Conservation (phyloP, 2,888 invertebrate species). For the Lithophane semibrunnea region DNA sequence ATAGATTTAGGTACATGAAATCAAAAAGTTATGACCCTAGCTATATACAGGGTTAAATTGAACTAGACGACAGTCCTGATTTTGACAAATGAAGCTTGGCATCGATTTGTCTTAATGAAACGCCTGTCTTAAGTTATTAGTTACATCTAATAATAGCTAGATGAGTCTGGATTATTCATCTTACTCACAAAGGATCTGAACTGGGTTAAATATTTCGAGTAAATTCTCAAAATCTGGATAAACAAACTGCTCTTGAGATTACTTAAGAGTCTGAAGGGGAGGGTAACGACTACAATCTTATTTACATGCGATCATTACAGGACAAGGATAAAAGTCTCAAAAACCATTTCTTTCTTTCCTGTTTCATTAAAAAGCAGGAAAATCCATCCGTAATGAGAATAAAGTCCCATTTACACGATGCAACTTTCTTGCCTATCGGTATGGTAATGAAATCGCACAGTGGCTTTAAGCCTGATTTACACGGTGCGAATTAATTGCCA, state of each 20-base stretch:
- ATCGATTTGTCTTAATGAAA: conserved; percentile 48
- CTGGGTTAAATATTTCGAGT: conserved; percentile 2
- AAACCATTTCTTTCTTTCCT: conserved; percentile 2
- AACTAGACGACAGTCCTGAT: conserved; percentile 19
- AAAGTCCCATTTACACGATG: not conserved
- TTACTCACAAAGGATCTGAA: conserved; percentile 14
- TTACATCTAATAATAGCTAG: conserved; percentile 21
- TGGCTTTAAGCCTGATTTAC: not conserved
- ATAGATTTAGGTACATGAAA: not conserved
- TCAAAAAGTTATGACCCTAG: too few relatives aligned
- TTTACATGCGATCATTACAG: conserved; percentile 33
- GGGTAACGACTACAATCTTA: conserved; percentile 14
- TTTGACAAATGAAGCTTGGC: conserved; percentile 38
- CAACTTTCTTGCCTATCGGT: not conserved
- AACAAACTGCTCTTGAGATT: conserved; percentile 24
- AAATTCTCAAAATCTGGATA: conserved; percentile 10
- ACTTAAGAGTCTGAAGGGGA: not conserved
- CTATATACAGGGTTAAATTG: too few relatives aligned
- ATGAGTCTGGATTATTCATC: conserved; percentile 27
- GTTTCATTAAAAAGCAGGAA: conserved; percentile 19
- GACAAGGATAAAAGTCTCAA: conserved; percentile 17
- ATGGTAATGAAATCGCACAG: not conserved
- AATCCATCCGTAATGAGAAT: not conserved
- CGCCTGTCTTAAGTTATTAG: conserved; percentile 14
- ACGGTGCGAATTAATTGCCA: not conserved